Conservation (phyloP, 2,113 vertebrate species). For the Xyrauchen texanus region DNA sequence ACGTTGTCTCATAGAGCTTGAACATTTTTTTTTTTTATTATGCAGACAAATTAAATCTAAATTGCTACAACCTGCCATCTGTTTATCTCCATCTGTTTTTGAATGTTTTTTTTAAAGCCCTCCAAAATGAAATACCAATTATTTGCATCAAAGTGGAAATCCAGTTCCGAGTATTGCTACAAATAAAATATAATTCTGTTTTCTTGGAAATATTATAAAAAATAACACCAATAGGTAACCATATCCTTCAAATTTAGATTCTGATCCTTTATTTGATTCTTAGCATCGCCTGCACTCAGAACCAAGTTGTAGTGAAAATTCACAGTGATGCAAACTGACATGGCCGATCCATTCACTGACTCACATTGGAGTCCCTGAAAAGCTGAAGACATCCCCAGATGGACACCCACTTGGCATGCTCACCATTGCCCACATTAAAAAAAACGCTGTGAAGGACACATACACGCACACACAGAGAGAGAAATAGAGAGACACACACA, state of each 20-base stretch:
- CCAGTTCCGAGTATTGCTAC: neutral
- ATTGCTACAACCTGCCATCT: conserved; percentile 22
- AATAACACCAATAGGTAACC: neutral
- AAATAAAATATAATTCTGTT: neutral
- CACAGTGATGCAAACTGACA: conserved; percentile 19
- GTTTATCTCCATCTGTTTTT: conserved; percentile 13
- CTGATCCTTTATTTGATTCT: conserved; percentile 38
- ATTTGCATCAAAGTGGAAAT: conserved; percentile 8
- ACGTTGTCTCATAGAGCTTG: conserved; percentile 1
- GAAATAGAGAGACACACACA: neutral
- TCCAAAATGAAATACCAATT: neutral
- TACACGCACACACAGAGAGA: too few relatives aligned
- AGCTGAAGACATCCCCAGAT: conserved; percentile 38
- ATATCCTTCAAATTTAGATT: neutral
- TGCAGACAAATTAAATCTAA: conserved; percentile 13
- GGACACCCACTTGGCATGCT: conserved; percentile 25
- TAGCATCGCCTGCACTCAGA: conserved; percentile 10
- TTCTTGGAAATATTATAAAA: neutral
- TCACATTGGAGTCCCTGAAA: conserved; percentile 21
- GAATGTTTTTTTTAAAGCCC: conserved; percentile 7
- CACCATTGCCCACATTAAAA: conserved; percentile 32
- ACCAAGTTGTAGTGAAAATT: conserved; percentile 33
- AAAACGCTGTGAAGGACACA: conserved; percentile 42
- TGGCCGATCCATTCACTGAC: neutral
- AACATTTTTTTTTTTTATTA: conserved; percentile 14